Evolutionary conservation across 2,888 invertebrate genomes (phyloP), one percentile per base, ranked within the genome.

Genomic region (Callinectes sapidus): DNA sequence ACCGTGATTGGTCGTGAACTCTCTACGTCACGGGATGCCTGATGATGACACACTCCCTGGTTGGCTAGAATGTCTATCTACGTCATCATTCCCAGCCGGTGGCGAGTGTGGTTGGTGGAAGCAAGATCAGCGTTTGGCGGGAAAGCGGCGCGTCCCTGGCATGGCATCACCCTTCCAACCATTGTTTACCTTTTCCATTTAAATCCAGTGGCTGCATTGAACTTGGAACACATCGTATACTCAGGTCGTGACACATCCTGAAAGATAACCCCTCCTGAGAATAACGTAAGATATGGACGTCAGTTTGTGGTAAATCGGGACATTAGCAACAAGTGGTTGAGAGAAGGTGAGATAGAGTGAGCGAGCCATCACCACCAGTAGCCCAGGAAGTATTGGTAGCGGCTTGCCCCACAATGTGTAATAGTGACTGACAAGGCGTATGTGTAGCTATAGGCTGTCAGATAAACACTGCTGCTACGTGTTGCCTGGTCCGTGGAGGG

Each of bases 161-260:
- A 18, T 85, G 16, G 88, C 81, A 18, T 85, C 89, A 23, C 77
- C 81, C 35, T n/a, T 16, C 8, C 5, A 2, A 14, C 48, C 66
- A n/a, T 91, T 91, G 89, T 91, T 91, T 91, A 91, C 91, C 66
- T 91, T 71, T 87, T 35, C 71, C 81, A 28, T 81, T 77, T 90
- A 81, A 90, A 90, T 54, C 81, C n/a, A n/a, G 16, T 48, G 77
- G 39, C 32, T n/a, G 54, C 16, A 18, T 77, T n/a, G 14, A 13
- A 14, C 54, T 1, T 61, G 61, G 61, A 61, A 54, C 77, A 10
- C 54, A 28, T 28, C 28, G n/a, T 55, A 8, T 23, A 28, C 42
- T 1, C 13, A n/a, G 23, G n/a, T 39, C n/a, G 5, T 2, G 39
- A n/a, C 66, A 66, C 10, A 32, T 28, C 6, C n/a, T n/a, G 28